Base-by-base conservation (phyloP, 2,888 invertebrate genomes). In the Chrysotoxum bicinctum region DNA sequence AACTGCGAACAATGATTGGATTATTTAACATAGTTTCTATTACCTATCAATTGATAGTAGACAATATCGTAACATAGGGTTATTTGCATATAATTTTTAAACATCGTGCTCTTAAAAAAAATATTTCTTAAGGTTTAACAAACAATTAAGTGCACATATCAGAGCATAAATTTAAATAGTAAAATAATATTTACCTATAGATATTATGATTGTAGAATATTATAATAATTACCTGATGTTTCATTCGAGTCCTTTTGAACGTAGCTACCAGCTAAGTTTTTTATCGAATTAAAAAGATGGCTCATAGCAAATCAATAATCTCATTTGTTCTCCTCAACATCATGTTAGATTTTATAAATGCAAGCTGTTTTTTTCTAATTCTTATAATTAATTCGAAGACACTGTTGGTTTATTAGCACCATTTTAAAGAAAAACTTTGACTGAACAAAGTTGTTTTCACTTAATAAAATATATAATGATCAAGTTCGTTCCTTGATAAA, bases 231-330 rank as follows among this genome's bases (percentile, higher is more conserved):
- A 89, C 89, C 89, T 89, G 87, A 68, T 78, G 77, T 77, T 87
- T 87, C 87, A 74, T 88, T 74, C 60, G 87, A 81, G 77, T 85
- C 79, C 84, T 76, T 87, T 58, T 81, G 81, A 73, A 88, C 87
- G 78, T 87, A 87, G 87, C 87, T 84, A 78, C 87, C 80, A 73
- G 92, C 91, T 88, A 91, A 90, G 87, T 89, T 91, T 88, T 90
- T 92, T 87, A 92, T 90, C n/a, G 91, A 91, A 89, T 89, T 91
- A 87, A 92, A 90, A 88, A 92, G 83, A 40, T 87, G 82, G 85
- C 87, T 88, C 88, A 88, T 88, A 82, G 75, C 79, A 80, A 72
- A 58, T 60, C 43, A 43, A 58, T 74, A 74, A 45, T 58, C 43
- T 40, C 50, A 3, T 40, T 19, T 58, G 37, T 30, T 60, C 37